phyloP scores from a whole-genome alignment of 1,140 invertebrate genomes.

The Monochamus saltuarius region DNA sequence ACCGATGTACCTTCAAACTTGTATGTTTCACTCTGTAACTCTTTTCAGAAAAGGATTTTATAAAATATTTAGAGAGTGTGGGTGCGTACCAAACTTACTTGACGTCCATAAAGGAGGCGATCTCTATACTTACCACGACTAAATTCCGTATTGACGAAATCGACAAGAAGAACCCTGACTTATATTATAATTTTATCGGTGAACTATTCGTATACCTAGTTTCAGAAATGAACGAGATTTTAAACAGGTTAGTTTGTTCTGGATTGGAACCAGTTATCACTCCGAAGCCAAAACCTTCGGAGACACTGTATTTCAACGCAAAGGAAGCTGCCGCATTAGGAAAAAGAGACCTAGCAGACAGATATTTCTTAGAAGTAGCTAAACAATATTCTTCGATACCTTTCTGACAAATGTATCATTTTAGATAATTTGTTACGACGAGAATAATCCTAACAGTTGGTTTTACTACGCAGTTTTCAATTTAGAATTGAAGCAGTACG shows the following conservation, averaged over 20 bases:
- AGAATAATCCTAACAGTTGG: slow-evolving; percentile 34
- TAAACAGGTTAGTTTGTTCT: slow-evolving; percentile 32
- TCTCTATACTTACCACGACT: slow-evolving; percentile 27
- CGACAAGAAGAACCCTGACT: slow-evolving; percentile 19
- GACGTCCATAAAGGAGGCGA: slow-evolving; percentile 30
- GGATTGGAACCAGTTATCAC: slow-evolving; percentile 11
- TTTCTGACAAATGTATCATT: slow-evolving; percentile 1
- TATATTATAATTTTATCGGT: slow-evolving; percentile 34
- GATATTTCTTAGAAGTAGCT: slow-evolving; percentile 39
- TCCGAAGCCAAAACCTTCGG: not conserved
- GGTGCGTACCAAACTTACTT: slow-evolving; percentile 39
- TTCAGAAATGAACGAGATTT: slow-evolving; percentile 32
- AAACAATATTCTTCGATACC: not conserved
- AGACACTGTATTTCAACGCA: slow-evolving; percentile 31
- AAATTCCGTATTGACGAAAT: slow-evolving; percentile 27
- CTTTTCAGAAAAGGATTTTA: slow-evolving; percentile 23
- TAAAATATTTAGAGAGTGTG: slow-evolving; percentile 32
- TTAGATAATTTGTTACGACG: slow-evolving; percentile 10
- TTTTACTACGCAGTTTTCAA: slow-evolving; percentile 43
- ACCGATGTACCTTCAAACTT: not conserved
- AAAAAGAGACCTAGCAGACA: slow-evolving; percentile 26
- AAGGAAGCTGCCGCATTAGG: slow-evolving; percentile 38
- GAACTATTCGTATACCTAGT: slow-evolving; percentile 35
- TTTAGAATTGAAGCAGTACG: slow-evolving; percentile 28
- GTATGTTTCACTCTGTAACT: not conserved